Base-by-base conservation (phyloP, 1,140 invertebrate genomes). In the Asobara japonica region DNA sequence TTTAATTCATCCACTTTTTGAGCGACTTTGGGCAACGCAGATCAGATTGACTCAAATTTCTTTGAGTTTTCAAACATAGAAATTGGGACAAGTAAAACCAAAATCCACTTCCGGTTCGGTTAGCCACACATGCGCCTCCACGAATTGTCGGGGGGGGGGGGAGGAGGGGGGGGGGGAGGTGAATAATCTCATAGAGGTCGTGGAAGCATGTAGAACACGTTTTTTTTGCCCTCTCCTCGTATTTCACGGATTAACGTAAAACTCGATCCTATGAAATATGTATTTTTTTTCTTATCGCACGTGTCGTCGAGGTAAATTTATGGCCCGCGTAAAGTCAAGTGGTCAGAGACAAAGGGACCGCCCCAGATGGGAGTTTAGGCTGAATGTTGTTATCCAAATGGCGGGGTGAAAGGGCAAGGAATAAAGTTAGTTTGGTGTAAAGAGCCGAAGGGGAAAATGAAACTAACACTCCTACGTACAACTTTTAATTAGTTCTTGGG, bases 401-500 rank as follows among this genome's bases (percentile, higher is more conserved):
- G 31, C 7, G n/a, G 31, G 36, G 38, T 11, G 30, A 29, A 27
- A 33, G 60, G 56, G 16, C 22, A 68, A 31, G 25, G 31, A 68
- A 68, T 51, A 48, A 68, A 68, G 38, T 30, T 29, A 51, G 27
- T 38, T 33, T 36, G 18, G 38, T 38, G 33, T 33, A 65, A 65
- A 65, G 33, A 66, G 25, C 3, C 51, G 45, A 31, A 27, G 61
- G 61, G n/a, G 25, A 51, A 65, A 62, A 30, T 62, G 25, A 2
- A 30, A 62, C 60, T 62, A 30, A 62, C 25, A 31, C 60, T 62
- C 31, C 13, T 25, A 13, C 25, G 64, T 31, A 66, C 64, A 72
- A 72, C 41, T 72, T 72, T 67, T 72, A 72, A 72, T 67, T 72
- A 72, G 64, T 72, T 72, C 41, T 18, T 60, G 45, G 33, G 36